These are phyloP conservation scores for Neodiprion lecontei DNA, from an alignment of 1,140 invertebrate species.

Conservation along the genomic window DNA sequence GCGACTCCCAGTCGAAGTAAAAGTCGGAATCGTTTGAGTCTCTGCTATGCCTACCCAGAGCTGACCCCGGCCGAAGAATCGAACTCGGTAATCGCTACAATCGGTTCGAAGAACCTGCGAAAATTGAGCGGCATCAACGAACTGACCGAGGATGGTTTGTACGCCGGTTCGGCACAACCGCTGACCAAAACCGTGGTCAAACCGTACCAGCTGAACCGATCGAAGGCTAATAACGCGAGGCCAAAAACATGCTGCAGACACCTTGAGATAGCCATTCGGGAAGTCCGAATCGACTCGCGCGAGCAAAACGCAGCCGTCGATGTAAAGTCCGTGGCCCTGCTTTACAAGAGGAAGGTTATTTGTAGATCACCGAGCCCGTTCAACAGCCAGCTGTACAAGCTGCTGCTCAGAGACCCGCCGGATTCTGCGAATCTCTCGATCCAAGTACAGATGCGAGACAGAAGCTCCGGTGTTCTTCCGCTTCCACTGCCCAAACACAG, in stretches of 20 bases:
- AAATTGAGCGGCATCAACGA: not conserved
- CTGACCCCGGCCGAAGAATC: not conserved
- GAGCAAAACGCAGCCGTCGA: slow-evolving; percentile 21
- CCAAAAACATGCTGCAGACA: slow-evolving; percentile 39
- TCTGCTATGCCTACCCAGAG: not conserved
- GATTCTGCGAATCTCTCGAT: slow-evolving; percentile 46
- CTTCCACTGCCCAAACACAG: slow-evolving; percentile 49
- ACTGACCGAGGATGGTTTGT: slow-evolving; percentile 48
- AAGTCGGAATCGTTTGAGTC: not conserved
- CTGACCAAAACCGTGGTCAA: slow-evolving; percentile 44
- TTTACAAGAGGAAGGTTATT: slow-evolving; percentile 47
- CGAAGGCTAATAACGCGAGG: slow-evolving; percentile 31
- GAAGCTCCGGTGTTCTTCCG: slow-evolving; percentile 42
- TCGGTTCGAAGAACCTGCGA: not conserved
- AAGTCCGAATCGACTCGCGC: slow-evolving; percentile 39
- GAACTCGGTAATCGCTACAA: not conserved
- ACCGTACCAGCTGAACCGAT: slow-evolving; percentile 36
- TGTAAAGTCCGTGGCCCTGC: slow-evolving; percentile 41
- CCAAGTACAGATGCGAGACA: slow-evolving; percentile 38
- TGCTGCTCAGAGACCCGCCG: slow-evolving; percentile 41
- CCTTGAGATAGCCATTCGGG: slow-evolving; percentile 50
- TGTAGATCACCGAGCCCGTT: slow-evolving; percentile 48
- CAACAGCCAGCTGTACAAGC: slow-evolving; percentile 52
- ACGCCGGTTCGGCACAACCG: slow-evolving; percentile 38
- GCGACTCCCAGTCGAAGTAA: not conserved